Percentiles rank a stretch among this genome's conserved stretches.
phyloP scores from a whole-genome alignment of 2,888 invertebrate species.

The Nyleta sp. region DNA sequence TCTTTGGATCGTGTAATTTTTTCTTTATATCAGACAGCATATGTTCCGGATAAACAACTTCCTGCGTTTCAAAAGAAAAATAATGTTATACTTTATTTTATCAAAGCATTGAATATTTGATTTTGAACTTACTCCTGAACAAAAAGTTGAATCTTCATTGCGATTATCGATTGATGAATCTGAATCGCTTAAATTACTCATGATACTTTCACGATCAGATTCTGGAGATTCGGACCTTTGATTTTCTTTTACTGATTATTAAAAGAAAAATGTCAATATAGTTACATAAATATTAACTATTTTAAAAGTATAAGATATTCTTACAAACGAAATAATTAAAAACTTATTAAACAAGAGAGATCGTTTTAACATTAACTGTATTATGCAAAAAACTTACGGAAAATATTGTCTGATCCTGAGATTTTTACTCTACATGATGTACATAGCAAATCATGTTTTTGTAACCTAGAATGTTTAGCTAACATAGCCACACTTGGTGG shows the following conservation, averaged over 20 bases:
- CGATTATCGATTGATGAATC: conserved; percentile 4
- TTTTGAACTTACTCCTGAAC: neutral
- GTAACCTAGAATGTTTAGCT: neutral
- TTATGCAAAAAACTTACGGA: neutral
- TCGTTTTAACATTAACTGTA: neutral
- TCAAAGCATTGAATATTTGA: neutral
- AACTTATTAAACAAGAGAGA: no score
- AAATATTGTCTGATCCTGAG: conserved; percentile 8
- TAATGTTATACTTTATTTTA: conserved; percentile 1
- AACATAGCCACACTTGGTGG: neutral
- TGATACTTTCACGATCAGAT: neutral
- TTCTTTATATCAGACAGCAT: neutral
- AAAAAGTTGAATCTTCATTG: neutral
- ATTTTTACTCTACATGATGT: conserved; percentile 9
- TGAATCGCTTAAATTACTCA: neutral
- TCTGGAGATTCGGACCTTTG: neutral
- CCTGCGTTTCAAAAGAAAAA: neutral
- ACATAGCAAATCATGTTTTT: neutral
- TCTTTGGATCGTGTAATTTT: conserved; percentile 9
- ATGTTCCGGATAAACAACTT: conserved; percentile 15
- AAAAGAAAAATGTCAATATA: neutral
- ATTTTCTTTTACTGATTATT: neutral
- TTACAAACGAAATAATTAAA: no score
- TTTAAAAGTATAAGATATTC: no score
- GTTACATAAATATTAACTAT: no score